phyloP scores from a whole-genome alignment of 2,888 invertebrate species.

The Lordiphosa andalusiaca region DNA sequence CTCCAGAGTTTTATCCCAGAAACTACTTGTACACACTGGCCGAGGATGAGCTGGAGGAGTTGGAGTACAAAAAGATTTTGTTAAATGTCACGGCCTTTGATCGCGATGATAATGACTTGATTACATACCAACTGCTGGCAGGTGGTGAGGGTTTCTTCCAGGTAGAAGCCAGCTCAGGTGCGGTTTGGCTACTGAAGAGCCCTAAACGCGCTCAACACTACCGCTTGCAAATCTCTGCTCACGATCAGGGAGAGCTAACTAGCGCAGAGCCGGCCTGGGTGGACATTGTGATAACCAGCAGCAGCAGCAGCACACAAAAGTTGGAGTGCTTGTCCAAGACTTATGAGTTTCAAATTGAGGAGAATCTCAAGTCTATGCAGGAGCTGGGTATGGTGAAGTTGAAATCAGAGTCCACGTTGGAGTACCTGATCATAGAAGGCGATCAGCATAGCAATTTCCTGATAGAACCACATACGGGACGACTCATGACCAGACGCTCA shows the following conservation, averaged over 20 bases:
- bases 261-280: slow-evolving; percentile 89
- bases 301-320: slow-evolving; percentile 85
- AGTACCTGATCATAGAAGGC: slow-evolving; percentile 82
- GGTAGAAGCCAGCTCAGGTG: slow-evolving; percentile 89
- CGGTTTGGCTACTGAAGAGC: slow-evolving; percentile 83
- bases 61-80: slow-evolving; percentile 76
- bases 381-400: slow-evolving; percentile 90
- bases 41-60: slow-evolving; percentile 80
- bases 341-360: slow-evolving; percentile 90
- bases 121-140: slow-evolving; percentile 89
- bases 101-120: slow-evolving; percentile 90
- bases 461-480: slow-evolving; percentile 89
- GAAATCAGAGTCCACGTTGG: slow-evolving; percentile 58
- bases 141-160: slow-evolving; percentile 90
- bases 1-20: slow-evolving; percentile 94
- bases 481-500: slow-evolving; percentile 87
- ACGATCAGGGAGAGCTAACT: slow-evolving; percentile 89
- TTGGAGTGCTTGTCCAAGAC: slow-evolving; percentile 88
- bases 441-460: slow-evolving; percentile 86
- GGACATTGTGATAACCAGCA: slow-evolving; percentile 86
- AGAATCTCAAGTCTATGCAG: slow-evolving; percentile 86
- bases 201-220: slow-evolving; percentile 82
- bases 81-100: slow-evolving; percentile 91
- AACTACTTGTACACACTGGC: slow-evolving; percentile 90
- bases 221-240: slow-evolving; percentile 88